phyloP scores from a whole-genome alignment of 2,113 vertebrate species.

The Entelurus aequoreus region DNA sequence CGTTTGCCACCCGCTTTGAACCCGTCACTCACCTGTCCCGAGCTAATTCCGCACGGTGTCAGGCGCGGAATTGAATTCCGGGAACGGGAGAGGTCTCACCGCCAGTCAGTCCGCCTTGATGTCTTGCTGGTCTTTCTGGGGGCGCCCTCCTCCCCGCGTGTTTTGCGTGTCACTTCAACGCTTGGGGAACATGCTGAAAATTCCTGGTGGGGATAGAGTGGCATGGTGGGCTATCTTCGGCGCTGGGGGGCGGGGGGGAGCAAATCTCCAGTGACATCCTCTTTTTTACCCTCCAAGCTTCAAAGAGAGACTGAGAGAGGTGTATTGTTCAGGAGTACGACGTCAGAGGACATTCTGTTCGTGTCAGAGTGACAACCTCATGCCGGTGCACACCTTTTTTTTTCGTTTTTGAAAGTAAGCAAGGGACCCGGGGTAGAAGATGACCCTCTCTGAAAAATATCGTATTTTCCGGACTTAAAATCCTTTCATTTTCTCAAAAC shows the following conservation, averaged over 20 bases:
- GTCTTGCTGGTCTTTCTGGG: constrained; percentile 32
- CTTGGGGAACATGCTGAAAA: constrained; percentile 56
- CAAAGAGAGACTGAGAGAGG: constrained; percentile 24
- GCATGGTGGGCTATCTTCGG: constrained; percentile 50
- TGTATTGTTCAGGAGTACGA: constrained; percentile 21
- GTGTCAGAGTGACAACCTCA: constrained; percentile 48
- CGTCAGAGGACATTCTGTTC: constrained; percentile 29
- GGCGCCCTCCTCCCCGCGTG: constrained; percentile 52
- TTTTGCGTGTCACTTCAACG: constrained; percentile 65
- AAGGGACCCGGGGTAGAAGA: too few relatives aligned
- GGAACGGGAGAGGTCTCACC: constrained; percentile 35
- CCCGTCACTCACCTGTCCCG: constrained; percentile 69
- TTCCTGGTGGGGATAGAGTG: constrained; percentile 45
- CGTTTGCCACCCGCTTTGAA: constrained; percentile 24
- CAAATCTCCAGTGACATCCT: constrained; percentile 60
- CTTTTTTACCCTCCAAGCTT: constrained; percentile 38
- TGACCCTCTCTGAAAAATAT: too few relatives aligned
- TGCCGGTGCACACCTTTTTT: too few relatives aligned
- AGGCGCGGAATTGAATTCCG: constrained; percentile 69
- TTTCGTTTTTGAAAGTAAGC: too few relatives aligned
- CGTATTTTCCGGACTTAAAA: too few relatives aligned
- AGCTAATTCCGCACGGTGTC: constrained; percentile 67
- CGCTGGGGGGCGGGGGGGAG: constrained; percentile 8
- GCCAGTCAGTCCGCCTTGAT: constrained; percentile 44
- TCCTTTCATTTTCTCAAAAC: too few relatives aligned